phyloP scores from a whole-genome alignment of 2,888 invertebrate species.

The Aricia artaxerxes region DNA sequence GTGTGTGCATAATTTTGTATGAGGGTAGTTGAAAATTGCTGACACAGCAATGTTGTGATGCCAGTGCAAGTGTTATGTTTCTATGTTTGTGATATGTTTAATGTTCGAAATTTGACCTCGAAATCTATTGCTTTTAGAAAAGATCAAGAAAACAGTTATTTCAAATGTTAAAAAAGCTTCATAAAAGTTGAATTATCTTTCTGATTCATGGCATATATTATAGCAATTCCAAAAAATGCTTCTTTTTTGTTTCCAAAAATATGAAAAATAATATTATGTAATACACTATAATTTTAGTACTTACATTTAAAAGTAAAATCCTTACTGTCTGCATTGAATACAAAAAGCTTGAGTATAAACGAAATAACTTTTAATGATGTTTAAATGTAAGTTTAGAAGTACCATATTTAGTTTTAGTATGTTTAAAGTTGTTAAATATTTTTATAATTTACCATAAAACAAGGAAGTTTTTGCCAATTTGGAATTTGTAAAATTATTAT shows the following conservation, averaged over 20 bases:
- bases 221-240: not conserved
- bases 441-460: conserved; percentile 8
- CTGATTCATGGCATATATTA: not conserved
- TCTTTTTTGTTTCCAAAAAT: not conserved
- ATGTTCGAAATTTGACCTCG: not conserved
- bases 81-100: conserved; percentile 4
- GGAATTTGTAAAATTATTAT: not conserved
- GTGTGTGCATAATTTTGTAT: not conserved
- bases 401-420: conserved; percentile 2
- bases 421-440: not conserved
- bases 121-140: not conserved
- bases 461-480: conserved; percentile 18
- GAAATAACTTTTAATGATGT: not conserved
- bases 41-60: conserved; percentile 1
- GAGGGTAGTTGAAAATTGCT: conserved; percentile 7
- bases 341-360: not conserved
- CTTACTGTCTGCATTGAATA: not conserved
- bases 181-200: not conserved
- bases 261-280: not conserved
- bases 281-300: not conserved
- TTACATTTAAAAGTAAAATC: too few species aligned
- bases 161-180: not conserved
- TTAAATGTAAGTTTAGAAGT: conserved; percentile 2
- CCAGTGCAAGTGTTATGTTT: conserved; percentile 11
- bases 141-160: not conserved